A percentile compares a stretch with the other conserved stretches of the same genome.
These are phyloP conservation scores for Manacus vitellinus DNA, from an alignment of 2,113 vertebrate genomes.

Conservation along the genomic window DNA sequence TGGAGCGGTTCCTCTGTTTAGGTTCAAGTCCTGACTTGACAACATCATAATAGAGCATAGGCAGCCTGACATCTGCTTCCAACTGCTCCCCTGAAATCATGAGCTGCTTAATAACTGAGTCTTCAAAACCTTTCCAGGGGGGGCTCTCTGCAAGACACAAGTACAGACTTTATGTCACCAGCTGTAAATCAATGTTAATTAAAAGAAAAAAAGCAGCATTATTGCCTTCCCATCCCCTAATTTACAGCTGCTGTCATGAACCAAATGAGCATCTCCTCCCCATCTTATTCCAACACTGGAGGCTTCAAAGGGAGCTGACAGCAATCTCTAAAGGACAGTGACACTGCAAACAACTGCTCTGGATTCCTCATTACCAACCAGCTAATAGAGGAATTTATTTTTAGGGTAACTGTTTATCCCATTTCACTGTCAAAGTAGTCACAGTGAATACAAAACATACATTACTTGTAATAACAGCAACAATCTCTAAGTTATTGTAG, in stretches of 20 bases:
- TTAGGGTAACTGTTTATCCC: background rate
- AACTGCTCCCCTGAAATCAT: slow-evolving; percentile 65
- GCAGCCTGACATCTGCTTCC: slow-evolving; percentile 74
- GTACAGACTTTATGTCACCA: background rate
- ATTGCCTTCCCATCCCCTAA: background rate
- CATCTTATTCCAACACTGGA: background rate
- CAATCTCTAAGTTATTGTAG: background rate
- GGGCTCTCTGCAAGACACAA: slow-evolving; percentile 69
- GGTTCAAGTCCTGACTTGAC: slow-evolving; percentile 73
- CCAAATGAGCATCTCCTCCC: background rate
- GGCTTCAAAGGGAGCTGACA: background rate
- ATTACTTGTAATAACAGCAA: background rate
- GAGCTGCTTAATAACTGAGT: slow-evolving; percentile 65
- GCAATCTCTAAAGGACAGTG: background rate
- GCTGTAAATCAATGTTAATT: background rate
- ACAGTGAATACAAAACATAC: background rate
- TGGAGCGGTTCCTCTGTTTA: slow-evolving; percentile 67
- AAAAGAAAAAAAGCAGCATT: background rate
- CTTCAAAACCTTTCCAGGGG: slow-evolving; percentile 78
- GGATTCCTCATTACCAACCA: background rate
- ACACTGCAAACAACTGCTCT: background rate
- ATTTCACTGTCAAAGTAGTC: background rate
- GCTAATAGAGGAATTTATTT: background rate
- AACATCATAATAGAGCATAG: slow-evolving; percentile 70
- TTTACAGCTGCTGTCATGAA: background rate